Evolutionary conservation across 2,888 invertebrate species (phyloP), one percentile per base, ranked within the genome.

Genomic region (Xestia c-nigrum): DNA sequence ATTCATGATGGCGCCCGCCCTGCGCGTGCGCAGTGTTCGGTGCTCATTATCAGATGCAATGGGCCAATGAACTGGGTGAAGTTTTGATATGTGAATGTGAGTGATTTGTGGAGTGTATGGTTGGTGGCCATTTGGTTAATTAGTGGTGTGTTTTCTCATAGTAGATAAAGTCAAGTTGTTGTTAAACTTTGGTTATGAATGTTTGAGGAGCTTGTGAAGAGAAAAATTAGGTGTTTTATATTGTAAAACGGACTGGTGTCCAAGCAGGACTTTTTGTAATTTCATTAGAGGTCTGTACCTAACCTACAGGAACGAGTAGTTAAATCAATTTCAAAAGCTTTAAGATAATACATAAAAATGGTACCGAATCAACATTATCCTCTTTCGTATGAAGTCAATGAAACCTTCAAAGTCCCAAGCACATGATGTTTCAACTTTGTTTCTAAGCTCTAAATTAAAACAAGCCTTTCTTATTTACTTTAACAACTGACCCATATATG

Each of bases 31-130:
- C 74, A 76, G 77, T 85, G 80, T 88, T 83, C 59, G 79, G 59
- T 69, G 81, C 79, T 80, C 86, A 88, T 90, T 91, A 91, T 90
- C 89, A 86, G 85, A 86, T 83, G 69, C 69, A 66, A 46, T 71
- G 78, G 88, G 85, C 77, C 85, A 85, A 52, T 81, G 89, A 86
- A 85, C 90, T 75, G 79, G 46, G 67, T 75, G 83, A 85, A 82
- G 77, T 77, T 82, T 78, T 71, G 64, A 72, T 74, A 24, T 71
- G 40, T 64, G 71, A 47, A 74, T 57, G 69, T 47, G 69, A 74
- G 52, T 43, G 84, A 78, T 81, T 72, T 78, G 59, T 72, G 57
- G 46, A 43, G 50, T 63, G 16, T 19, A 12, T 66, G 38, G 46
- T 55, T 70, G n/a, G 3, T 46, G 80, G 50, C 21, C 21, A n/a